Evolutionary conservation across 2,113 vertebrate species (phyloP).

Genomic region (Mustelus asterias): DNA sequence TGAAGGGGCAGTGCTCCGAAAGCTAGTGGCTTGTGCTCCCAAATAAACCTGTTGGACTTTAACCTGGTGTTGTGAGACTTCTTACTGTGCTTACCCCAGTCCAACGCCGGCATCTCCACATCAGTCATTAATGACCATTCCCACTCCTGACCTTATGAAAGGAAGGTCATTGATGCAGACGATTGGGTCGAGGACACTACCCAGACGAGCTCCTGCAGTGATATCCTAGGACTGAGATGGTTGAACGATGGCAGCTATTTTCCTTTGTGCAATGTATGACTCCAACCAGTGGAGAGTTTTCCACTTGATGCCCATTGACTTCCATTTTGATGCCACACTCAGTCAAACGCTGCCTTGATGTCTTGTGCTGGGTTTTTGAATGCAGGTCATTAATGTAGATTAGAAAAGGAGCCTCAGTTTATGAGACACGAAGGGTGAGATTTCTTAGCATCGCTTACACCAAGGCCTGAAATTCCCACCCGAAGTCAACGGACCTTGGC

Average conservation of each 20-base stretch:
- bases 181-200: not conserved
- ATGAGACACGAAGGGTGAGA: not conserved
- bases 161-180: not conserved
- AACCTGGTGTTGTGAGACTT: too few species aligned
- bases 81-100: too few species aligned
- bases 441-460: too few species aligned
- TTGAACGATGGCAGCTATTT: not conserved
- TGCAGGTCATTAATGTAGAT: not conserved
- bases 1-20: too few species aligned
- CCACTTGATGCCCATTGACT: not conserved
- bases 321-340: not conserved
- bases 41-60: too few species aligned
- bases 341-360: too few species aligned
- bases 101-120: too few species aligned
- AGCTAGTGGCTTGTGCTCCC: too few species aligned
- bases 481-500: too few species aligned
- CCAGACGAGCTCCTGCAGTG: not conserved
- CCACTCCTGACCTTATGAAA: not conserved
- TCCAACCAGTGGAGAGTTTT: not conserved
- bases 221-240: not conserved
- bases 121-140: not conserved
- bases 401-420: not conserved
- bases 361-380: not conserved
- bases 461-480: too few species aligned
- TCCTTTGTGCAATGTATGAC: not conserved